phyloP scores from a whole-genome alignment of 23 tunicate species.

The Ascidia mentula region DNA sequence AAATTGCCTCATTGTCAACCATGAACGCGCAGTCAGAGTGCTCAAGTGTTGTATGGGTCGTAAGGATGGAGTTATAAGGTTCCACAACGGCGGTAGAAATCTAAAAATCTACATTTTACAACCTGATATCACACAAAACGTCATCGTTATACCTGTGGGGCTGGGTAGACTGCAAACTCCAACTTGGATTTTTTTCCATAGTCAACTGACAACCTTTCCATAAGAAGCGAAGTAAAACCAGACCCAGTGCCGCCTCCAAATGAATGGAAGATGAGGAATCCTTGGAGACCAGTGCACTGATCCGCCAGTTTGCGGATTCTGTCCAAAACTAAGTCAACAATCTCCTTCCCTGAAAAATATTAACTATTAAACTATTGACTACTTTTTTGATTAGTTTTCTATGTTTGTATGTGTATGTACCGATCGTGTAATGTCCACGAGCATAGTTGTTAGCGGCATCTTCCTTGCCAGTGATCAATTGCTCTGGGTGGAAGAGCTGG shows the following conservation, averaged over 20 bases:
- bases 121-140: neutral
- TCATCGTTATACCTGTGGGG: slow-evolving; percentile 71
- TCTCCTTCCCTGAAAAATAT: slow-evolving; percentile 48
- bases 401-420: slow-evolving; percentile 1
- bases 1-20: slow-evolving; percentile 94
- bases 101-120: neutral
- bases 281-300: slow-evolving; percentile 97
- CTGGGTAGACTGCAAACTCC: slow-evolving; percentile 97
- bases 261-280: slow-evolving; percentile 93
- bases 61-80: slow-evolving; percentile 88
- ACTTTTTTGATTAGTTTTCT: neutral
- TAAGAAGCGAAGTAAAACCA: slow-evolving; percentile 88
- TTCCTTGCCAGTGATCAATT: slow-evolving; percentile 78
- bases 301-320: slow-evolving; percentile 93
- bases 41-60: slow-evolving; percentile 92
- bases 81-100: slow-evolving; percentile 90
- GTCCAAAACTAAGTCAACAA: slow-evolving; percentile 88
- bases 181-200: slow-evolving; percentile 98
- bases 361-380: neutral
- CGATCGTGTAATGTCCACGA: slow-evolving; percentile 82
- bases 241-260: slow-evolving; percentile 98
- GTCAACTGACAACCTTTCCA: slow-evolving; percentile 95
- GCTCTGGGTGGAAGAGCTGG: slow-evolving; percentile 82
- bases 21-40: slow-evolving; percentile 94
- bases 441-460: slow-evolving; percentile 92